Conservation (phyloP, 2,797 vertebrate species). For the Brachyalestes nurse region DNA sequence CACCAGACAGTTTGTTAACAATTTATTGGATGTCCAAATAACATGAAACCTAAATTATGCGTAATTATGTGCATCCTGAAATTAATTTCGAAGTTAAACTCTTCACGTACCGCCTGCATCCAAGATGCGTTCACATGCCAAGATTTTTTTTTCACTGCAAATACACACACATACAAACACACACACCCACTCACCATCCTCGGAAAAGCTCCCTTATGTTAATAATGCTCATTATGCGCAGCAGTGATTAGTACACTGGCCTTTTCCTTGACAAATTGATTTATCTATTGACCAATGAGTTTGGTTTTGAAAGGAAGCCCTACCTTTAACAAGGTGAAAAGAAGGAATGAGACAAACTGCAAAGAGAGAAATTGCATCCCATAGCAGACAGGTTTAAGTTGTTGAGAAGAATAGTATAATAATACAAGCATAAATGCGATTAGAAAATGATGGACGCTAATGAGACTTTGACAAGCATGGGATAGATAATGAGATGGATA, state of each 20-base stretch:
- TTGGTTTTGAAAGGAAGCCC: conserved; percentile 49
- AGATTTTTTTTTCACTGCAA: too few species aligned
- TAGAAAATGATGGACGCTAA: conserved; percentile 48
- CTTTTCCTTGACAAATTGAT: conserved; percentile 46
- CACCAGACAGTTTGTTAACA: too few species aligned
- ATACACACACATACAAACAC: too few species aligned
- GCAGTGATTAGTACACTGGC: conserved; percentile 47
- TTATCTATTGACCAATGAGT: conserved; percentile 58
- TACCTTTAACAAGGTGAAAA: conserved; percentile 34
- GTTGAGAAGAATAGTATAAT: conserved; percentile 40
- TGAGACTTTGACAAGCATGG: conserved; percentile 40
- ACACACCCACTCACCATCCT: conserved; percentile 58
- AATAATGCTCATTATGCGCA: conserved; percentile 30
- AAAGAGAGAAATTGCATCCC: conserved; percentile 51
- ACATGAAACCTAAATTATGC: too few species aligned
- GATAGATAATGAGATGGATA: conserved; percentile 55
- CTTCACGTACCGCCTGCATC: too few species aligned
- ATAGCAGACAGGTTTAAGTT: conserved; percentile 36
- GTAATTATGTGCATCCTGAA: too few species aligned
- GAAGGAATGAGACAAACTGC: conserved; percentile 39
- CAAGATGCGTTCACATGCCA: too few species aligned
- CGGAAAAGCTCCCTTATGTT: conserved; percentile 23
- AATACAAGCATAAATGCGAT: conserved; percentile 41
- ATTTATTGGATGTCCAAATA: too few species aligned
- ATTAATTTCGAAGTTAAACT: too few species aligned